These are phyloP conservation scores for Clostera curtula DNA, from an alignment of 2,888 invertebrate species.

Conservation along the genomic window DNA sequence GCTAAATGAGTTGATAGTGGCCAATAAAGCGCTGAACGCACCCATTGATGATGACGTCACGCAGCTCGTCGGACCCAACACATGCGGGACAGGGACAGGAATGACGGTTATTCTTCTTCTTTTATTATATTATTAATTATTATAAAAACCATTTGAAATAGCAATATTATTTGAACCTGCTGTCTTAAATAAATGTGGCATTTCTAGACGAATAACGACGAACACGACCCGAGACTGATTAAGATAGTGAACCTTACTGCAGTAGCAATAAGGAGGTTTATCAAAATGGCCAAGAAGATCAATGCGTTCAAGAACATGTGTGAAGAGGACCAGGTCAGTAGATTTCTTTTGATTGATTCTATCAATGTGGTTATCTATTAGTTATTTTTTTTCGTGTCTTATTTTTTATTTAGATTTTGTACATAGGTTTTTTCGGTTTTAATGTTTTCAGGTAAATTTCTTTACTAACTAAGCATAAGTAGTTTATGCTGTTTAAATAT, in stretches of 20 bases:
- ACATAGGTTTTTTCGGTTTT: no score
- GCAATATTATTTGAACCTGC: no score
- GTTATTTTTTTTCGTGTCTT: neutral
- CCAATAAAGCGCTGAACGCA: constrained; percentile 88
- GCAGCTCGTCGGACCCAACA: constrained; percentile 79
- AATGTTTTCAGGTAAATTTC: no score
- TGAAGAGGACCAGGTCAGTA: constrained; percentile 87
- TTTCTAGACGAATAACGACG: constrained; percentile 40
- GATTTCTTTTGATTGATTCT: neutral
- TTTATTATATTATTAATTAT: neutral
- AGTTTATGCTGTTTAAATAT: no score
- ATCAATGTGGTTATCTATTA: neutral
- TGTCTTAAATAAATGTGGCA: no score
- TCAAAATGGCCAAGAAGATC: constrained; percentile 89
- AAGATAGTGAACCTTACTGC: constrained; percentile 94
- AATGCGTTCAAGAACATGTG: constrained; percentile 94
- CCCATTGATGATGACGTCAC: constrained; percentile 89
- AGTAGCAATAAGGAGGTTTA: constrained; percentile 89
- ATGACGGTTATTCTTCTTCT: constrained; percentile 34
- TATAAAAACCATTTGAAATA: no score
- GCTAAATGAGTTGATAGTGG: constrained; percentile 87
- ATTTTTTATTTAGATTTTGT: no score
- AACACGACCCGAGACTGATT: constrained; percentile 81
- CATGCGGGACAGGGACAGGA: constrained; percentile 46
- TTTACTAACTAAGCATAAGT: no score